Base-by-base conservation (phyloP, 2,888 invertebrate species). In the Cephonodes hylas region DNA sequence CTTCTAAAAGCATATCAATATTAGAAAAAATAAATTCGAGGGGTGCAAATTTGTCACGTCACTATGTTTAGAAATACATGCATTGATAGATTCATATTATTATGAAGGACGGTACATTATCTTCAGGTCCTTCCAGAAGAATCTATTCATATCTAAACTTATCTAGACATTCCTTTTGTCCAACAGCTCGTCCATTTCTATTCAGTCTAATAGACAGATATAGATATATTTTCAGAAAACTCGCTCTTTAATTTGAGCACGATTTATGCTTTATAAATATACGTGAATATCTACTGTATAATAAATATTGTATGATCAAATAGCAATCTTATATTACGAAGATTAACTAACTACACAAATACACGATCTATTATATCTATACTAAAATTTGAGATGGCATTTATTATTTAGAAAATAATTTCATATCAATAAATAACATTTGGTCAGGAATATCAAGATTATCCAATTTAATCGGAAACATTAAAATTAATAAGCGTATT, bases 401-500 rank as follows among this genome's bases (percentile, higher is more conserved):
- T 73, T 80, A 80, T 82, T 77, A 80, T 81, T 79, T 85, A 85
- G 84, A 89, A 88, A 86, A 86, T 81, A 83, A 85, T 85, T 87
- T 86, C 80, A 85, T 80, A 83, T 85, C 42, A 63, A 61, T 83
- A 83, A 85, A 88, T 88, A 90, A 89, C 87, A 86, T 85, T 91
- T 91, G 92, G 91, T 92, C 91, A 86, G 88, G 85, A 91, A 90
- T 92, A 91, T 91, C 88, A 87, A 89, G 85, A 86, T 77, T 88
- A 80, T 83, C 91, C 90, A 90, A 90, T 92, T 88, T 86, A 75
- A 91, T 91, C 91, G 90, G 91, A 91, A 89, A 89, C 80, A 89
- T 91, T 91, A 91, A 91, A 91, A 91, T 91, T 92, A 92, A 91
- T 92, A 92, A 92, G 92, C 92, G 92, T 92, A 91, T 89, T 88